Evolutionary conservation across 2,113 vertebrate species (phyloP), one percentile per base, ranked within the genome.

Genomic region (Trematocara variabile): DNA sequence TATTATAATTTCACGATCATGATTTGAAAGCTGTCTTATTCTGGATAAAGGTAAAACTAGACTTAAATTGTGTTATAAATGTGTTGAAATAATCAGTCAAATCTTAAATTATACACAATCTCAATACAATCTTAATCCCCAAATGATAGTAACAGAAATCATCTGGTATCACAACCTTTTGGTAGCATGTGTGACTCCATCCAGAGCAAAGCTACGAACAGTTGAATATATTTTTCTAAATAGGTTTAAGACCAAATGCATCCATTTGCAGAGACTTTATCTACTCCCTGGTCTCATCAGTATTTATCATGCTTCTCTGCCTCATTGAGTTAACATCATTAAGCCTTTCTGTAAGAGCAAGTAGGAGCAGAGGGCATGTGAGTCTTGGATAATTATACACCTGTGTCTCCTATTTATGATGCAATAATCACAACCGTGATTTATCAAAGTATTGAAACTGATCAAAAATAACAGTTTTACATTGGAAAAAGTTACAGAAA

Each of bases 321-420:
- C 87, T 93, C 85, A 88, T 81, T 68, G 86, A 92, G 87, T 88
- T 83, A 75, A 86, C 83, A 86, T 91, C 86, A 92, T 92, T 86
- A 92, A 77, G 87, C 84, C 46, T 85, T 85, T 92, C 52, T 86
- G 60, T 77, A 70, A 87, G 88, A 82, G 86, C 85, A 58, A 81
- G 80, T 53, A 82, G 79, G 63, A 86, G 82, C 86, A 88, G 92
- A 92, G 89, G 92, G 88, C 86, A 91, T 86, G 94, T 84, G 78
- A 94, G 85, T 88, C 68, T 77, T 68, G 85, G 91, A 86, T 92
- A 95, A 95, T 94, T 94, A 94, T 89, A 93, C 94, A 96, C 93
- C 95, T 95, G 94, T 87, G 90, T 89, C 83, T 91, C 73, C 87
- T 88, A 83, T 91, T 92, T 89, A 73, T 86, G 85, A 92, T 4